Evolutionary conservation across 2,888 invertebrate species (phyloP).

Genomic region (Calameuta pallipes): DNA sequence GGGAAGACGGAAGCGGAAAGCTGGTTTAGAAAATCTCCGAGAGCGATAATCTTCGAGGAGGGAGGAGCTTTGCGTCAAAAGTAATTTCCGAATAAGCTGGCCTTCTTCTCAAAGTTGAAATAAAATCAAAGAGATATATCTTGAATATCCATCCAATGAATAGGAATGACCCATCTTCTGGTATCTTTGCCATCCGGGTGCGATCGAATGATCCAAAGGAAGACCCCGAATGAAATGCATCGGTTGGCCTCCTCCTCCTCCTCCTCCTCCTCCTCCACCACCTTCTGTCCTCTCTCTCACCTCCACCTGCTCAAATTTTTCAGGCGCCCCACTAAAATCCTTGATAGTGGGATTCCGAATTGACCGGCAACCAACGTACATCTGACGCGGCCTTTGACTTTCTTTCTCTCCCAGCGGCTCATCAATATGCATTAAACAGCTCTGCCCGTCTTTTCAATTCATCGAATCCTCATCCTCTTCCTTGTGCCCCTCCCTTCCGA

Average conservation of each 20-base stretch:
- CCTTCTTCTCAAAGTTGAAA: conserved; percentile 43
- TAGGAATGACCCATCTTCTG: conserved; percentile 40
- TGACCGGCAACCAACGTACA: conserved; percentile 6
- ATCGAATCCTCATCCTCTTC: conserved; percentile 17
- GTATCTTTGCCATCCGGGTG: conserved; percentile 31
- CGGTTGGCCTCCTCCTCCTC: conserved; percentile 32
- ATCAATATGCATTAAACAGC: conserved; percentile 56
- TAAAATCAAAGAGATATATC: conserved; percentile 49
- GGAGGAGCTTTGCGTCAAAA: conserved; percentile 25
- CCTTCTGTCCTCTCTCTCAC: conserved; percentile 16
- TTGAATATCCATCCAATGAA: conserved; percentile 51
- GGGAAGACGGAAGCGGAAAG: too few species aligned
- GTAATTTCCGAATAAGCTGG: conserved; percentile 45
- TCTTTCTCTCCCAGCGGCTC: conserved; percentile 28
- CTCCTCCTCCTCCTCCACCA: conserved; percentile 19
- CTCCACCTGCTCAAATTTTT: conserved; percentile 13
- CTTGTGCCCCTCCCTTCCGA: too few species aligned
- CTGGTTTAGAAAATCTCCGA: not conserved
- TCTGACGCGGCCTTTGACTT: conserved; percentile 19
- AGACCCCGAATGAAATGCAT: conserved; percentile 39
- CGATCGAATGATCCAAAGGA: conserved; percentile 33
- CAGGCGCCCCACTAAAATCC: conserved; percentile 21
- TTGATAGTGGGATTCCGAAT: conserved; percentile 1
- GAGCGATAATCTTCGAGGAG: conserved; percentile 2
- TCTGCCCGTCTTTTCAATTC: conserved; percentile 45